Percentiles rank a stretch among this genome's conserved stretches.
Evolutionary conservation across 2,888 invertebrate genomes (phyloP).

Genomic region (Hesperia comma): DNA sequence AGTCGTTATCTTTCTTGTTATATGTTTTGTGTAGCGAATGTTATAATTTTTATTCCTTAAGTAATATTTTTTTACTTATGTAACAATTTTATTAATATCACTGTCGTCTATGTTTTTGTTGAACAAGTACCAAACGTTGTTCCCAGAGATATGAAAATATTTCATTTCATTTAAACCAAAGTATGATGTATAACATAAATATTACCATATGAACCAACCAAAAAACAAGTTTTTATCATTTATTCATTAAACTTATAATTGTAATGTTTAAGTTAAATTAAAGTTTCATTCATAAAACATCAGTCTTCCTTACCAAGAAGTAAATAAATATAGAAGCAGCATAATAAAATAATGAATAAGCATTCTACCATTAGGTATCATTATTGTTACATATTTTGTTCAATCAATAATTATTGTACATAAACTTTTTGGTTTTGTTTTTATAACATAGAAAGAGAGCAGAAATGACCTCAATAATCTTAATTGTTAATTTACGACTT

Average conservation of each 20-base stretch:
- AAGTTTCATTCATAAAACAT: not conserved
- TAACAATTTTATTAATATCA: no score
- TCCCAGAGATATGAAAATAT: conserved; percentile 2
- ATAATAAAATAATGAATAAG: no score
- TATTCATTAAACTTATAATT: no score
- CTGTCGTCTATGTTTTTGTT: no score
- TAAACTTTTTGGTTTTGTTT: not conserved
- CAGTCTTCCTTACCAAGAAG: conserved; percentile 5
- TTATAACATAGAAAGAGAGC: not conserved
- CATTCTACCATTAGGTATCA: no score
- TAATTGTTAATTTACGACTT: not conserved
- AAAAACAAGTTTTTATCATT: no score
- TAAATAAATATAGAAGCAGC: not conserved
- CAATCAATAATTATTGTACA: not conserved
- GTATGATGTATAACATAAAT: no score
- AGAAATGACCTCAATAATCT: not conserved
- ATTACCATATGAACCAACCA: no score
- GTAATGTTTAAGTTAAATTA: no score
- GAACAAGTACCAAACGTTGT: not conserved
- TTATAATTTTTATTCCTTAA: not conserved
- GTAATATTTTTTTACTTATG: no score
- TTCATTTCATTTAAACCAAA: not conserved
- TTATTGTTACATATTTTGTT: no score
- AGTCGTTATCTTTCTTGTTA: not conserved
- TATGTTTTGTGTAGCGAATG: not conserved